A percentile compares a stretch with the other conserved stretches of the same genome.
Conservation (phyloP, 2,888 invertebrate species). For the Pandemis cinnamomeana region DNA sequence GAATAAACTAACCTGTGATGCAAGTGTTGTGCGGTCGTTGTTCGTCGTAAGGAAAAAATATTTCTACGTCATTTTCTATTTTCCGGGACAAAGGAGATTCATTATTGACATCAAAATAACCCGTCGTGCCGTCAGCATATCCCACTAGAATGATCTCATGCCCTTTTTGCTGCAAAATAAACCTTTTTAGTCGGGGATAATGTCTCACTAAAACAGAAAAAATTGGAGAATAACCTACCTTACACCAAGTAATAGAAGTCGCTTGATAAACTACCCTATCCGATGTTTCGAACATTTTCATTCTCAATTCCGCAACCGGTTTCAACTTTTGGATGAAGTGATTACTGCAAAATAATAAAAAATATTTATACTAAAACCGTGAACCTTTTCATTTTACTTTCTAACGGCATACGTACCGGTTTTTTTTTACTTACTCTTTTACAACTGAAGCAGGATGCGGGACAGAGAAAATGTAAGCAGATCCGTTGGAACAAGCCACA, state of each 20-base stretch:
- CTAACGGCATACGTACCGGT: background rate
- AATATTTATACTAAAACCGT: background rate
- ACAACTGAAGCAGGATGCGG: conserved; percentile 72
- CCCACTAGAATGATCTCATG: conserved; percentile 86
- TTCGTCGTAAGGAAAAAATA: conserved; percentile 84
- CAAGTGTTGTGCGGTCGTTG: conserved; percentile 85
- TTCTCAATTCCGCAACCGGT: conserved; percentile 76
- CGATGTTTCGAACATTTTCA: conserved; percentile 49
- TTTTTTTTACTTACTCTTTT: conserved; percentile 52
- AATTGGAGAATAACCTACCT: conserved; percentile 62
- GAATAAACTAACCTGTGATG: conserved; percentile 80
- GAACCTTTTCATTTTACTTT: background rate
- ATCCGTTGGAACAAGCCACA: conserved; percentile 87
- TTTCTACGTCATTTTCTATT: conserved; percentile 65
- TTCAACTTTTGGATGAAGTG: conserved; percentile 70
- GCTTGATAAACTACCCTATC: conserved; percentile 71
- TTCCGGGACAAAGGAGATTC: conserved; percentile 79
- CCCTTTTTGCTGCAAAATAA: conserved; percentile 74
- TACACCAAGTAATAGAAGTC: conserved; percentile 79
- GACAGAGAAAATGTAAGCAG: conserved; percentile 86
- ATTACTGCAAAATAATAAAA: conserved; percentile 62
- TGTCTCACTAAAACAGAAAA: background rate
- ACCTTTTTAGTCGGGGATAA: background rate
- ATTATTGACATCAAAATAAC: conserved; percentile 85
- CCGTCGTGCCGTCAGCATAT: conserved; percentile 87